Evolutionary conservation across 2,797 vertebrate species (phyloP), one percentile per base, ranked within the genome.

Genomic region (Scolopax bukidnonensis): DNA sequence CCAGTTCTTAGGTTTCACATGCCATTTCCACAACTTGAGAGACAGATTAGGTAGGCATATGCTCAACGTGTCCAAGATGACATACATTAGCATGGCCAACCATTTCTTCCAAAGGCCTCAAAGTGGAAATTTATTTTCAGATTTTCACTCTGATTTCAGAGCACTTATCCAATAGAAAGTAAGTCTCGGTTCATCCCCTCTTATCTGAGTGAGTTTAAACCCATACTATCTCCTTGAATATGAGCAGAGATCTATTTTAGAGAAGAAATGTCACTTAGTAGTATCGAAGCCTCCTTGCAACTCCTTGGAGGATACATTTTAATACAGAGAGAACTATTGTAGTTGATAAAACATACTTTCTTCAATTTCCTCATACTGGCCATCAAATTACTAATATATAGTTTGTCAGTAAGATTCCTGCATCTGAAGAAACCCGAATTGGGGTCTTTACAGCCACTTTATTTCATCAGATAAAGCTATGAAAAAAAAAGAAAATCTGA

Each of bases 381-480:
- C n/a, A 75, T 40, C 36, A 81, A 63, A 88, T 69, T 36, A 41
- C 54, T 65, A 51, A 78, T 17, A 76, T 3, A 41, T 5, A 84
- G 40, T 38, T 91, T 60, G 33, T 56, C 43, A 50, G 17, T 45
- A 67, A 21, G 73, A 78, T 61, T 87, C 10, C 77, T 38, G 23
- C 12, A 47, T 78, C 57, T 81, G 43, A 93, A 78, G n/a, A 78
- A 87, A 84, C 25, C 85, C 27, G 78, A 76, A 80, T 8, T 21
- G 7, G 19, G 16, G 36, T 79, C 53, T 80, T 90, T 48, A 73
- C 24, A 84, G 69, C 12, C 18, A 73, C 67, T 84, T 93, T 70
- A 95, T 48, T 84, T 93, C 20, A 50, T 53, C 48, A 67, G 47
- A 56, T 59, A 81, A 90, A 73, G 28, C 5, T 53, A 48, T 19